These are phyloP conservation scores for Notolabrus celidotus DNA, from an alignment of 2,797 vertebrate species.

Conservation along the genomic window DNA sequence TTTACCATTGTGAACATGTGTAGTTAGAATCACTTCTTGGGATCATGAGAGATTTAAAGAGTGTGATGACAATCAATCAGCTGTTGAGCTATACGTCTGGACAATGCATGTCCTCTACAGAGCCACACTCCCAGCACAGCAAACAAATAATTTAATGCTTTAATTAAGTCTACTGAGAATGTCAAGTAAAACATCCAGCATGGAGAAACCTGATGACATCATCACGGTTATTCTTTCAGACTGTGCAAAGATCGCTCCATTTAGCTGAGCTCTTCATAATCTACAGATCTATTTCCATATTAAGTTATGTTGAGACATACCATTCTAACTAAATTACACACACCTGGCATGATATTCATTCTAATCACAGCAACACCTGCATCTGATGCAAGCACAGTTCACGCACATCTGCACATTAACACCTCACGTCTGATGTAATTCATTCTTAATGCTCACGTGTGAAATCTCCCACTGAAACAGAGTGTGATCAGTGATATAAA, in stretches of 20 bases:
- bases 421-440: background rate
- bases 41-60: too few species aligned
- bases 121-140: too few species aligned
- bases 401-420: background rate
- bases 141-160: background rate
- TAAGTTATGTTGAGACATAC: too few species aligned
- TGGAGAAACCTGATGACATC: background rate
- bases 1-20: too few species aligned
- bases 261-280: too few species aligned
- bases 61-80: too few species aligned
- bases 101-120: background rate
- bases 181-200: background rate
- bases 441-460: conserved; percentile 9
- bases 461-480: conserved; percentile 21
- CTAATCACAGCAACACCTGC: background rate
- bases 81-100: too few species aligned
- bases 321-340: too few species aligned
- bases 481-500: conserved; percentile 36
- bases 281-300: too few species aligned
- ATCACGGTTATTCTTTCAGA: background rate
- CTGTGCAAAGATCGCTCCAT: background rate
- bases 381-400: background rate
- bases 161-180: background rate
- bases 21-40: too few species aligned
- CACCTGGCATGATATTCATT: too few species aligned